phyloP scores from a whole-genome alignment of 2,888 invertebrate species.

The Atrina japonica region DNA sequence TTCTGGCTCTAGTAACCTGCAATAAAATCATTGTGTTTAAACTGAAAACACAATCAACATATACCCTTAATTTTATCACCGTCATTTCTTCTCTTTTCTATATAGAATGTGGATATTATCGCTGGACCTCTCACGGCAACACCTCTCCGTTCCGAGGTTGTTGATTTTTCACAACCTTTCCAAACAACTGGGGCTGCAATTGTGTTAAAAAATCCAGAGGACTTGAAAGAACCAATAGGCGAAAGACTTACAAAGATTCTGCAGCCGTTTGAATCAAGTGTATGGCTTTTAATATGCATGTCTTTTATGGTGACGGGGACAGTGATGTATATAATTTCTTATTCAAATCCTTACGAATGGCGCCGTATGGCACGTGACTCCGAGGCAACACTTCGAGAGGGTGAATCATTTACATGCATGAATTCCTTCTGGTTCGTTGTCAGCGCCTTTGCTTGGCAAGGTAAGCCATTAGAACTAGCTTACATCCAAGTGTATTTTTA shows the following conservation, averaged over 20 bases:
- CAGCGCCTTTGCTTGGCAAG: constrained; percentile 69
- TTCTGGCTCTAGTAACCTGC: no score
- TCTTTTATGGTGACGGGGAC: constrained; percentile 68
- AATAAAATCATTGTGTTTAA: no score
- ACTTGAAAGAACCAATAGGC: constrained; percentile 47
- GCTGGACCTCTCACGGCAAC: constrained; percentile 68
- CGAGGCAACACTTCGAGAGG: constrained; percentile 69
- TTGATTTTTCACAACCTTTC: constrained; percentile 69
- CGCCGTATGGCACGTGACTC: constrained; percentile 65
- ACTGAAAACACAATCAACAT: no score
- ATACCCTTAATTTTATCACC: no score
- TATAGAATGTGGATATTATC: constrained; percentile 62
- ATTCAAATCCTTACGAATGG: constrained; percentile 74
- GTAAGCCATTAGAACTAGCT: constrained; percentile 45
- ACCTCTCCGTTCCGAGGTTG: constrained; percentile 39
- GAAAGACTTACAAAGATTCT: constrained; percentile 62
- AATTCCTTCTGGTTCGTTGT: constrained; percentile 73
- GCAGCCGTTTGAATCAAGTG: constrained; percentile 63
- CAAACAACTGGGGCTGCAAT: constrained; percentile 61
- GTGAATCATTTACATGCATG: constrained; percentile 72
- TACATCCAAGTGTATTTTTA: no score
- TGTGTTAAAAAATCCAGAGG: constrained; percentile 58
- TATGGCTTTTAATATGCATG: constrained; percentile 66
- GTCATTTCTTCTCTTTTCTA: neutral
- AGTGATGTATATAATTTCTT: constrained; percentile 67